Evolutionary conservation across 2,888 invertebrate species (phyloP).

Genomic region (Dinocampus coccinellae): DNA sequence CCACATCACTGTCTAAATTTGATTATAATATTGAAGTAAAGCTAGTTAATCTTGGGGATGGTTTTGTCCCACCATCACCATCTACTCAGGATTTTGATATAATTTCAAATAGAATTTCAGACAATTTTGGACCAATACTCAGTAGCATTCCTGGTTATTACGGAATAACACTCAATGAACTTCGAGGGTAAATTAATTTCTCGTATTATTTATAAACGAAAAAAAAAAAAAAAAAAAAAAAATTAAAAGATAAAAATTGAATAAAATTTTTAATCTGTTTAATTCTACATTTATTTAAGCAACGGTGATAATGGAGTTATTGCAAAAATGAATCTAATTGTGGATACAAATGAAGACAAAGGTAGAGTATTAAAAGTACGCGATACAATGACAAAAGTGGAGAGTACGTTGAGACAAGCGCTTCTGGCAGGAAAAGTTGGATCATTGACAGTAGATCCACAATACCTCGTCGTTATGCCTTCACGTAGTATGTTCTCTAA

Average conservation of each 20-base stretch:
- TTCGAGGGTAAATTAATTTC: constrained; percentile 72
- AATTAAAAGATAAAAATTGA: too few relatives aligned
- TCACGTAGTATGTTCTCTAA: constrained; percentile 74
- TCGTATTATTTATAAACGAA: constrained; percentile 4
- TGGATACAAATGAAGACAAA: constrained; percentile 74
- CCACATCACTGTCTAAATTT: constrained; percentile 75
- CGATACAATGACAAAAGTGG: constrained; percentile 64
- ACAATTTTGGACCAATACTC: constrained; percentile 76
- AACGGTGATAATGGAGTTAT: constrained; percentile 76
- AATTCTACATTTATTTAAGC: constrained; percentile 36
- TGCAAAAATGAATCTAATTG: constrained; percentile 81
- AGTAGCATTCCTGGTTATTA: constrained; percentile 78
- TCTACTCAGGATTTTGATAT: constrained; percentile 82
- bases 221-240: too few relatives aligned
- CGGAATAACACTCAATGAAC: constrained; percentile 77
- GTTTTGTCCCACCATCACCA: constrained; percentile 80
- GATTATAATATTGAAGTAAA: constrained; percentile 81
- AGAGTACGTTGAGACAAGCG: constrained; percentile 78
- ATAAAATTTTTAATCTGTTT: background rate
- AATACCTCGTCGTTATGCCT: constrained; percentile 81
- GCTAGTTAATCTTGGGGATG: constrained; percentile 82
- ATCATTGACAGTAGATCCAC: constrained; percentile 84
- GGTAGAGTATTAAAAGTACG: constrained; percentile 61
- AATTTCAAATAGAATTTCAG: constrained; percentile 77
- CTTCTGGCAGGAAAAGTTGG: constrained; percentile 82